Base-by-base conservation (phyloP, 2,113 vertebrate genomes). In the Spermophilus dauricus region DNA sequence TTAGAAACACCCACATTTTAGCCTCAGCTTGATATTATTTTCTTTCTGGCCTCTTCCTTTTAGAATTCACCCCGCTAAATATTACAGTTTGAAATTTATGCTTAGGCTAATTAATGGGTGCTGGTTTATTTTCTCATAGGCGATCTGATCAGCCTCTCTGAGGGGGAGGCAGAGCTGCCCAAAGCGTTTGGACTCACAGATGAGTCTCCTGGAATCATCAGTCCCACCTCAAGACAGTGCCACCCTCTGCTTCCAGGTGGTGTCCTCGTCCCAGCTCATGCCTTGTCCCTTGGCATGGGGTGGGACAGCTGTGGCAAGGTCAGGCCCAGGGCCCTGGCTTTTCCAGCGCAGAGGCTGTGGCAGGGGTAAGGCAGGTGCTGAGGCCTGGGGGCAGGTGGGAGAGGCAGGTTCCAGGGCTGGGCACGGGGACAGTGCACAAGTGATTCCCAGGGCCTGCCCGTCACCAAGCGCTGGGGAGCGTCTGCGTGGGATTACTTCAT, bases 391-490 rank as follows among this genome's bases (percentile, higher is more conserved):
- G 63, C 4, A 1, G 13, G 0, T 0, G 10, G 14, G 22, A 26
- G 58, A 24, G 22, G 58, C 22, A 56, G 18, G 56, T 53, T 53
- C 51, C 12, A 13, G 51, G 11, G 51, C 51, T 53, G 51, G 12
- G 51, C 51, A 53, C 16, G 14, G 51, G 14, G 51, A 14, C 51
- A 16, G 51, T 4, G 51, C 51, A 3, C 51, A 16, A 17, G 51
- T 53, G 16, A 53, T 14, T 53, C 51, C 51, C 14, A 16, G 51
- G 51, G 51, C 51, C 51, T 14, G 51, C 14, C 95, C 84, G 89
- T 83, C 96, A 61, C 97, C 95, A 92, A 98, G 97, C 96, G 94
- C 20, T 22, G 72, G 0, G 91, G 96, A 94, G 94, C 76, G 48
- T 89, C 89, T 88, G 94, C 89, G 48, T 8, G 81, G 88, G 77